Evolutionary conservation across 2,113 vertebrate species (phyloP), one percentile per base, ranked within the genome.

Genomic region (Ophiodon elongatus): DNA sequence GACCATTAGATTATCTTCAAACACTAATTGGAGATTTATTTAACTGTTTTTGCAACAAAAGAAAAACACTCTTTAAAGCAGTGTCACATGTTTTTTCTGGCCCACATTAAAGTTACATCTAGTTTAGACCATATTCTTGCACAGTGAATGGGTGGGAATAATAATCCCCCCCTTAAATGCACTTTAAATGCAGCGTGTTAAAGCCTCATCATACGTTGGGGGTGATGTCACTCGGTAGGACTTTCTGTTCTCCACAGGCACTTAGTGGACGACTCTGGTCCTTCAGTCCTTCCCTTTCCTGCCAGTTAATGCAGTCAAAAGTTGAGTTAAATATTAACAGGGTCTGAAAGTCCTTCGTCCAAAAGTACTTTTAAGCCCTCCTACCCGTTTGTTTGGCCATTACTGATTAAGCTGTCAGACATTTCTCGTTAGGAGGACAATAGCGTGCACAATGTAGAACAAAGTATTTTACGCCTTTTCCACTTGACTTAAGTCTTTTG

Each of bases 261-360:
- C 23, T 86, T n/a, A 14, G 25, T 54, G 37, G 4, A 19, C 29
- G 43, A 47, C 8, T 23, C 0, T 57, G 8, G 1, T 35, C 21
- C 2, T 5, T 35, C 43, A 25, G 56, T 79, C 17, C 14, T 60
- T 67, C 6, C 23, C 31, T 68, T 81, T 83, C 63, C 65, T 37
- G 33, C 23, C 35, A 60, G 70, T 56, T 67, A 52, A 62, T 23
- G 1, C 54, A 37, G 50, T 76, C 45, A 80, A 73, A 72, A 6
- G 0, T 10, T 2, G 10, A 31, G 91, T 85, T 91, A 93, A 88
- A 89, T 65, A 91, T 94, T 94, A 76, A 91, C 88, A 73, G 66
- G 11, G 68, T 82, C 47, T 85, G 31, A 89, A 86, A 88, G 85
- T 86, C 63, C 50, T 73, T 4, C 13, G 10, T 25, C 33, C 54